Conservation (phyloP, 2,113 vertebrate genomes). For the Sinocyclocheilus maitianheensis region DNA sequence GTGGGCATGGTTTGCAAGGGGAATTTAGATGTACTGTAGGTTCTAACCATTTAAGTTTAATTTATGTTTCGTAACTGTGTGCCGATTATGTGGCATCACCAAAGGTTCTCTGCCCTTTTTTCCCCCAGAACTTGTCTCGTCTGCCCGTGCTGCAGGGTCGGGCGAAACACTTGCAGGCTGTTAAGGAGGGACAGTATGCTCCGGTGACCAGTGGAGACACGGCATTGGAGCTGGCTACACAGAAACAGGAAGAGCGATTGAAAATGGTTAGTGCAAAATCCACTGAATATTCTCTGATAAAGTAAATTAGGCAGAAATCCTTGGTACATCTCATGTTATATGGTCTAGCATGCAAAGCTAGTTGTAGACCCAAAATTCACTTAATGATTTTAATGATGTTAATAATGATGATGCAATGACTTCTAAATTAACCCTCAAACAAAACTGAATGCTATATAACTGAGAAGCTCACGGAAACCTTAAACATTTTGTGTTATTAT, state of each 20-base stretch:
- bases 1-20: background rate
- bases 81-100: background rate
- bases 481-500: too few relatives aligned
- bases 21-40: background rate
- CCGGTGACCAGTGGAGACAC: constrained; percentile 56
- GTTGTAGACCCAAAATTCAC: too few relatives aligned
- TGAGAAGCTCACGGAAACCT: too few relatives aligned
- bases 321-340: too few relatives aligned
- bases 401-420: too few relatives aligned
- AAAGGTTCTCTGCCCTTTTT: background rate
- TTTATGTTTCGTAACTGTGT: constrained; percentile 7
- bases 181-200: constrained; percentile 77
- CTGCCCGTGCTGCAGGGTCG: constrained; percentile 79
- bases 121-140: constrained; percentile 75
- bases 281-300: background rate
- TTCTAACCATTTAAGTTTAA: background rate
- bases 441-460: too few relatives aligned
- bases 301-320: too few relatives aligned
- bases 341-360: too few relatives aligned
- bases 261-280: constrained; percentile 40
- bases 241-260: constrained; percentile 66
- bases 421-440: too few relatives aligned
- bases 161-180: constrained; percentile 78
- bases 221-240: constrained; percentile 56
- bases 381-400: too few relatives aligned